A percentile compares a stretch with the other conserved stretches of the same genome.
phyloP scores from a whole-genome alignment of 2,797 vertebrate species.

The Falco naumanni region DNA sequence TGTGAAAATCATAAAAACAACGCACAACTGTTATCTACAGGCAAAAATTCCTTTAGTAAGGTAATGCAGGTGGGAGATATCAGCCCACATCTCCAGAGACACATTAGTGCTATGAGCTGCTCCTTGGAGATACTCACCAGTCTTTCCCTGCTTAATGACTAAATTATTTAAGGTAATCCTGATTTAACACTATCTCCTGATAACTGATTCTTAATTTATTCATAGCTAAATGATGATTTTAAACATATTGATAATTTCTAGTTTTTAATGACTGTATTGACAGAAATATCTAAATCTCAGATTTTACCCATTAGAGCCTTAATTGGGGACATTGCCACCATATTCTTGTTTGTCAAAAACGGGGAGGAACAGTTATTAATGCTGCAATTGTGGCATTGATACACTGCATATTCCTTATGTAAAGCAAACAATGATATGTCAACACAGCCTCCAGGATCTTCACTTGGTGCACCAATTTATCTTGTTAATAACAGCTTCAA shows the following conservation, averaged over 20 bases:
- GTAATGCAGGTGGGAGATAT: neutral
- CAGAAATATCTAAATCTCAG: neutral
- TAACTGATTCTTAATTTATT: neutral
- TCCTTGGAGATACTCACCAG: neutral
- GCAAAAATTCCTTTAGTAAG: neutral
- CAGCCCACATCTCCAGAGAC: neutral
- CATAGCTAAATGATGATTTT: neutral
- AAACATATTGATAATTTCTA: neutral
- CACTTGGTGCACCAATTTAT: neutral
- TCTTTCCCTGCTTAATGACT: neutral
- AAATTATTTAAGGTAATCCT: neutral
- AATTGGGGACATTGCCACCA: neutral
- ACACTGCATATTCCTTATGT: neutral
- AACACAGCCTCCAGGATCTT: neutral
- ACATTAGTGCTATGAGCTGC: neutral
- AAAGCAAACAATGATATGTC: neutral
- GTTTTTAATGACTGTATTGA: neutral
- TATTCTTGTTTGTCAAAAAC: neutral
- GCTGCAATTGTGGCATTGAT: neutral
- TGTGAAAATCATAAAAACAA: neutral
- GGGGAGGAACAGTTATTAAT: neutral
- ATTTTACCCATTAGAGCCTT: neutral
- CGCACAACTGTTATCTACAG: neutral
- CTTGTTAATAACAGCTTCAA: neutral
- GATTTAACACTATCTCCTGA: neutral